Conservation (phyloP, 92 coral and sea anemone genomes). For the Ricordea florida region DNA sequence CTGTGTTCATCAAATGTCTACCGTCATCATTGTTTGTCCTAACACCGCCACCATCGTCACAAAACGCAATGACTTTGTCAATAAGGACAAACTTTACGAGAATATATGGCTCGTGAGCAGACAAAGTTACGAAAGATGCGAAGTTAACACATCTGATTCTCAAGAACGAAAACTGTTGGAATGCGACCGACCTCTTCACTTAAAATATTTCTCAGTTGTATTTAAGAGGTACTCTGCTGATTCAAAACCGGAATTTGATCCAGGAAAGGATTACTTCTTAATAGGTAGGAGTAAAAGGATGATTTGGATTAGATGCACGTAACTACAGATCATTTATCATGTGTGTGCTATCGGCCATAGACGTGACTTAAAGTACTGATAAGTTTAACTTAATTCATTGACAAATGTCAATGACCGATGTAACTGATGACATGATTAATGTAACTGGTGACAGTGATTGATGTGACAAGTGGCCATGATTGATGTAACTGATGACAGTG, state of each 20-base stretch:
- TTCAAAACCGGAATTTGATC: constrained; percentile 35
- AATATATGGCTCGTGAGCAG: constrained; percentile 72
- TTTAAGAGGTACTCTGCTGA: constrained; percentile 44
- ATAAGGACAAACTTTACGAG: constrained; percentile 58
- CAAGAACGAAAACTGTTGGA: constrained; percentile 13
- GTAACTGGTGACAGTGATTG: too few relatives aligned
- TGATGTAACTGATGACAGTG: too few relatives aligned
- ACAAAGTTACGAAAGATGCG: constrained; percentile 65
- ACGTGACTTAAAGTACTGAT: too few relatives aligned
- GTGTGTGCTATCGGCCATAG: too few relatives aligned
- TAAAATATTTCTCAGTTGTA: constrained; percentile 25
- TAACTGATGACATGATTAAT: too few relatives aligned
- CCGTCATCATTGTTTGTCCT: constrained; percentile 69
- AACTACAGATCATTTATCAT: too few relatives aligned
- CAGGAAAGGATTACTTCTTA: constrained; percentile 66
- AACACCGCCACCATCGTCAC: constrained; percentile 46
- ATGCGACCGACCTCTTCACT: constrained; percentile 54
- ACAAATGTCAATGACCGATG: too few relatives aligned
- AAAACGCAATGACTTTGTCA: not conserved
- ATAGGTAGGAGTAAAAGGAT: constrained; percentile 56
- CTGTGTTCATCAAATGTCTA: constrained; percentile 65
- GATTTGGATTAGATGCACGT: not conserved
- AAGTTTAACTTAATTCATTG: too few relatives aligned
- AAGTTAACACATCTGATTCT: constrained; percentile 18
- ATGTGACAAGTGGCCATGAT: too few relatives aligned